A percentile compares a stretch with the other conserved stretches of the same genome.
phyloP scores from a whole-genome alignment of 2,888 invertebrate genomes.

The Mimas tiliae region DNA sequence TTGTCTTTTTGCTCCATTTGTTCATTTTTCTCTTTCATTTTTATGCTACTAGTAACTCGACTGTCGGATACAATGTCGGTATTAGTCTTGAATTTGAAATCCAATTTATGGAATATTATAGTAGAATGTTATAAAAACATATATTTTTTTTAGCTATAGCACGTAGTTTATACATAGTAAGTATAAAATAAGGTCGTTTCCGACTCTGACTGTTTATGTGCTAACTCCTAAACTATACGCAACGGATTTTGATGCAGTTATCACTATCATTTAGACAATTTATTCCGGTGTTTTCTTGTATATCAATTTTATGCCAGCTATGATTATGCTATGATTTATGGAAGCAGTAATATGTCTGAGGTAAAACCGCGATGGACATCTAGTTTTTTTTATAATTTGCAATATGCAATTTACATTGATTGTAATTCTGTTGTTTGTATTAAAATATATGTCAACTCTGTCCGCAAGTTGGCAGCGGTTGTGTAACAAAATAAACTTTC shows the following conservation, averaged over 20 bases:
- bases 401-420: constrained; percentile 5
- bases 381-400: too few species aligned
- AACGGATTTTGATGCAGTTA: too few species aligned
- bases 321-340: too few species aligned
- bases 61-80: constrained; percentile 16
- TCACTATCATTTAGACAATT: too few species aligned
- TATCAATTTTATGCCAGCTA: too few species aligned
- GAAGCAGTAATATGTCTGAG: too few species aligned
- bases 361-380: too few species aligned
- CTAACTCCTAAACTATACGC: too few species aligned
- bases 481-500: constrained; percentile 68
- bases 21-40: constrained; percentile 41
- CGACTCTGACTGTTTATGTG: too few species aligned
- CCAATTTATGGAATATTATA: neutral
- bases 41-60: constrained; percentile 13
- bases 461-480: constrained; percentile 41
- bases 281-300: too few species aligned
- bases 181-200: too few species aligned
- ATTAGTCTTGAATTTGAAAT: constrained; percentile 23
- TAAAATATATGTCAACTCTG: constrained; percentile 42
- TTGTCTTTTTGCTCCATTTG: constrained; percentile 66
- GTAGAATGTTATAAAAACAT: neutral
- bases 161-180: too few species aligned
- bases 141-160: neutral
- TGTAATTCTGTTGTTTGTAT: constrained; percentile 29